phyloP scores from a whole-genome alignment of 2,888 invertebrate genomes.

The Ommatoiulus sabulosus region DNA sequence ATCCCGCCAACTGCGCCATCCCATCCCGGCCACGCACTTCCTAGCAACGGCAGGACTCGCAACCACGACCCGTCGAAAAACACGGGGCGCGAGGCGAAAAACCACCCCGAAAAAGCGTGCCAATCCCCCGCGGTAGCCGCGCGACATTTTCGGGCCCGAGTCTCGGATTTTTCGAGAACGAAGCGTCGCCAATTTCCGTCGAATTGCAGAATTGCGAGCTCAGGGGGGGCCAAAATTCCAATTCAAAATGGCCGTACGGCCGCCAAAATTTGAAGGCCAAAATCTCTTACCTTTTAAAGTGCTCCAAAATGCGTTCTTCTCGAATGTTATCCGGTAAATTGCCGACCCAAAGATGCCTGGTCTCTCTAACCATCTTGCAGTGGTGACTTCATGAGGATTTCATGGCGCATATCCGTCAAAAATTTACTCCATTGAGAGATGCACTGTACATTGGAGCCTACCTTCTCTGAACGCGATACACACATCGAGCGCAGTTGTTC shows the following conservation, averaged over 20 bases:
- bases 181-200: not conserved
- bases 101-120: not conserved
- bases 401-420: slow-evolving; percentile 58
- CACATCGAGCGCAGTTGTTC: slow-evolving; percentile 49
- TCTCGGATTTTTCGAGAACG: not conserved
- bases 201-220: too few species aligned
- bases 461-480: slow-evolving; percentile 50
- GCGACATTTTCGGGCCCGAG: not conserved
- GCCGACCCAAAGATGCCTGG: slow-evolving; percentile 99
- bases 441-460: slow-evolving; percentile 48
- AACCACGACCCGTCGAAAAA: not conserved
- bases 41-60: not conserved
- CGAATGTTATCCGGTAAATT: slow-evolving; percentile 99
- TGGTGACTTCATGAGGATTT: slow-evolving; percentile 76
- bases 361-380: slow-evolving; percentile 99
- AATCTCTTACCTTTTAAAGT: slow-evolving; percentile 90
- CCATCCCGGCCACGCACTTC: not conserved
- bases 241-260: slow-evolving; percentile 58
- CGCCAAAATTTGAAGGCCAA: slow-evolving; percentile 61
- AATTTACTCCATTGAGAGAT: slow-evolving; percentile 49
- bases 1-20: too few species aligned
- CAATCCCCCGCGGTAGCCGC: not conserved
- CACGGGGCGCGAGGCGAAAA: not conserved
- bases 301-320: slow-evolving; percentile 96
- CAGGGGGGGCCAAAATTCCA: not conserved